Base-by-base conservation (phyloP, 2,888 invertebrate species). In the Apamea monoglypha region DNA sequence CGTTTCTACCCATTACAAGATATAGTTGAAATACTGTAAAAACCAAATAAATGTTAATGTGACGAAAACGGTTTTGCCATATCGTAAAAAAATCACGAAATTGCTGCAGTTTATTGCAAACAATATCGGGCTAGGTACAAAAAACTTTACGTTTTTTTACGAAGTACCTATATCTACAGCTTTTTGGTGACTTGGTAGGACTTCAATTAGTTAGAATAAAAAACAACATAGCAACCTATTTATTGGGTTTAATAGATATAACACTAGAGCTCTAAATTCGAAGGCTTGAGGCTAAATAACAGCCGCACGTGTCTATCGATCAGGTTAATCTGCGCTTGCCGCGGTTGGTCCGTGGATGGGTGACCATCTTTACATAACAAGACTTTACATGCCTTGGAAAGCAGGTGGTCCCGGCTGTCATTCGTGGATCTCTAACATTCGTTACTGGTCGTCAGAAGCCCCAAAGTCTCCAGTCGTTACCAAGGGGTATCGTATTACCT, bases 1-100 rank as follows among this genome's bases (percentile, higher is more conserved):
- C n/a, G n/a, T 40, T n/a, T 67, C 40, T n/a, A 40, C 40, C 40
- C 10, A 16, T 68, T 68, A 68, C n/a, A 68, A 68, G 68, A 68
- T 44, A 29, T 21, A 29, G n/a, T 36, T 21, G 68, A 29, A 56
- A 71, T 71, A 59, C 21, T 40, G 12, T 66, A 18, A 36, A 67
- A 50, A 32, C 32, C 14, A 36, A 74, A 67, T 36, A 25, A 44
- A 68, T 44, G 40, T 29, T 25, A 74, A 47, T 47, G 10, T 67
- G 44, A n/a, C 14, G 36, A 21, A 74, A 74, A 50, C n/a, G 21
- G 16, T 68, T 36, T 29, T 36, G 50, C 36, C n/a, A 47, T 21
- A 36, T 63, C 21, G 32, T 63, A 69, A 74, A 50, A 53, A n/a
- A 3, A 32, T 36, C 25, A 53, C 21, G 5, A 74, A 36, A 53